Evolutionary conservation across 2,797 vertebrate species (phyloP), one percentile per base, ranked within the genome.

Genomic region (Intellagama lesueurii): DNA sequence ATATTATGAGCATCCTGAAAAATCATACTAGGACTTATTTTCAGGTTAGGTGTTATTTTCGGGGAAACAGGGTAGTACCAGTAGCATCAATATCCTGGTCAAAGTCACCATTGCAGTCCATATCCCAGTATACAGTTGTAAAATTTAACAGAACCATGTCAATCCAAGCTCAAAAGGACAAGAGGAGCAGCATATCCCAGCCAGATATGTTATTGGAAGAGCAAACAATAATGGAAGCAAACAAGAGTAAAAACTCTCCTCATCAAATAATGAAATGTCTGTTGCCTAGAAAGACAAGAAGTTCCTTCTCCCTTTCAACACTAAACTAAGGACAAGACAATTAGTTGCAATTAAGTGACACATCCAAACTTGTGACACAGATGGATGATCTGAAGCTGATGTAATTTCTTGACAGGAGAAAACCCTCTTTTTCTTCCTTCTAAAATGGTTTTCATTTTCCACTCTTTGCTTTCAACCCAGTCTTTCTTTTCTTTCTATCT

Each of bases 301-400:
- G 81, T 84, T 87, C 84, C 75, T 83, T 87, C 60, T 87, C 56
- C 85, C 35, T 90, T 90, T 90, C 75, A 87, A 78, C 86, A 73
- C 32, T 90, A 87, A 66, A 90, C 52, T 30, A 87, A 44, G 35
- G 52, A 56, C 35, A 87, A 66, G 68, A 70, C 60, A 87, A 86
- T 82, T 83, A 76, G 40, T 77, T 44, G 60, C 79, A 90, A 90
- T 84, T 83, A 87, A 90, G 69, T 87, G 86, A 85, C 75, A 87
- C 86, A 87, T 87, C 52, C 11, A 30, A 87, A 52, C 64, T 82
- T 90, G 80, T 83, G 85, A 87, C 89, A 87, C 66, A 66, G 28
- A 90, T 70, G 66, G 84, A 85, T 78, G 85, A 80, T 68, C 68
- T 84, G n/a, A 84, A 90, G 24, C 68, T 78, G 22, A 70, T 87